These are phyloP conservation scores for Ophioderma brevispina DNA, from an alignment of 35 echinoderm and acorn worm species.

Conservation along the genomic window DNA sequence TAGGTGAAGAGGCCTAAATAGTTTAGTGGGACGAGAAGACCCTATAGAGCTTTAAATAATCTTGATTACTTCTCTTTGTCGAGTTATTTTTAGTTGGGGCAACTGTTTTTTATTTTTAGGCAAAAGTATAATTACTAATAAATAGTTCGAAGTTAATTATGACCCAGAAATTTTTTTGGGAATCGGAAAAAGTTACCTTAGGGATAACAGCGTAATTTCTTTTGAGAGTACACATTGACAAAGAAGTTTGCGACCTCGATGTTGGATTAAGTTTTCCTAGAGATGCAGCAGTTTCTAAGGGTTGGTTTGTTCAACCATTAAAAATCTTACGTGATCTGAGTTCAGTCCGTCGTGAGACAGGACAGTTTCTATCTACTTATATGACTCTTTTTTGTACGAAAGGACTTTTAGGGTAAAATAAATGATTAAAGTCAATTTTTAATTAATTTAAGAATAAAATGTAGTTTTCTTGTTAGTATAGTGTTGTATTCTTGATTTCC, in stretches of 20 bases:
- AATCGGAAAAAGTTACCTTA: constrained; percentile 80
- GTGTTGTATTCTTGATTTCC: no score
- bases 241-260: constrained; percentile 95
- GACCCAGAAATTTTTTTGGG: constrained; percentile 26
- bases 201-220: constrained; percentile 96
- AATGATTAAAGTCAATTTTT: background rate
- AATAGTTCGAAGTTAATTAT: background rate
- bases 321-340: constrained; percentile 92
- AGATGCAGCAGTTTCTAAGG: constrained; percentile 70
- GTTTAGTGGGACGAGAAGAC: constrained; percentile 77
- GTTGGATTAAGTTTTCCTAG: constrained; percentile 80
- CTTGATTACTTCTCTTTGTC: background rate
- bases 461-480: no score
- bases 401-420: constrained; percentile 37
- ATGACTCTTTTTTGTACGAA: constrained; percentile 65
- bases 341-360: constrained; percentile 94
- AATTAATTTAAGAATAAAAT: no score
- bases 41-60: constrained; percentile 65
- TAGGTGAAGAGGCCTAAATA: constrained; percentile 67
- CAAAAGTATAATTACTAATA: background rate
- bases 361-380: constrained; percentile 89
- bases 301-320: constrained; percentile 93
- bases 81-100: constrained; percentile 67
- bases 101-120: constrained; percentile 14
- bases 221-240: constrained; percentile 82